A percentile compares a stretch with the other conserved stretches of the same genome.
These are phyloP conservation scores for Oreochromis spilurus DNA, from an alignment of 2,113 vertebrate genomes.

Conservation along the genomic window DNA sequence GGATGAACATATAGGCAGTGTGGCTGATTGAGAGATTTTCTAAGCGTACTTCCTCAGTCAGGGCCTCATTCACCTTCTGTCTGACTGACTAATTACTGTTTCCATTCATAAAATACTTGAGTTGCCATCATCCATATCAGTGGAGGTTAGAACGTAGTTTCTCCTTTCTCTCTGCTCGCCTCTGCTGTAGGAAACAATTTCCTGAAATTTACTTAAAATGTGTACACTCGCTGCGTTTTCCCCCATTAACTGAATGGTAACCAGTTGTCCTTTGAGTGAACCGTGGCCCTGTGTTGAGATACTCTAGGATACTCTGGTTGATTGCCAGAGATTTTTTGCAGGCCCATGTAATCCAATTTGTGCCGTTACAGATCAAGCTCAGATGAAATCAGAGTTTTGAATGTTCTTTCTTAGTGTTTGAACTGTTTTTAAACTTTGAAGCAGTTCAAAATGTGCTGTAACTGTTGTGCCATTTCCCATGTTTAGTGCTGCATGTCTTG, in stretches of 20 bases:
- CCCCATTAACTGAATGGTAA: neutral
- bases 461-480: neutral
- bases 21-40: constrained; percentile 60
- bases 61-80: constrained; percentile 35
- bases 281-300: neutral
- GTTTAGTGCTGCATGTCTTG: neutral
- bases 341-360: constrained; percentile 35
- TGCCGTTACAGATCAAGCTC: constrained; percentile 14
- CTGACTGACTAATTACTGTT: neutral
- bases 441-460: neutral
- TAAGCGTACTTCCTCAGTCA: constrained; percentile 44
- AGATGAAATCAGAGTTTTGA: constrained; percentile 35
- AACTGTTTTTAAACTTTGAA: constrained; percentile 19
- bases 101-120: constrained; percentile 38
- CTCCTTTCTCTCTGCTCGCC: neutral
- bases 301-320: constrained; percentile 10
- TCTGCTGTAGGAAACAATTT: neutral
- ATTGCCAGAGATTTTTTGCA: constrained; percentile 31
- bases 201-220: neutral
- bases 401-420: constrained; percentile 1
- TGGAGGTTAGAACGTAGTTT: neutral
- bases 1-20: constrained; percentile 14
- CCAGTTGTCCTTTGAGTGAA: constrained; percentile 18
- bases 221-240: neutral
- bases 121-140: neutral